A percentile compares a stretch with the other conserved stretches of the same genome.
These are phyloP conservation scores for Schrankia costaestrigalis DNA, from an alignment of 2,888 invertebrate genomes.

Conservation along the genomic window DNA sequence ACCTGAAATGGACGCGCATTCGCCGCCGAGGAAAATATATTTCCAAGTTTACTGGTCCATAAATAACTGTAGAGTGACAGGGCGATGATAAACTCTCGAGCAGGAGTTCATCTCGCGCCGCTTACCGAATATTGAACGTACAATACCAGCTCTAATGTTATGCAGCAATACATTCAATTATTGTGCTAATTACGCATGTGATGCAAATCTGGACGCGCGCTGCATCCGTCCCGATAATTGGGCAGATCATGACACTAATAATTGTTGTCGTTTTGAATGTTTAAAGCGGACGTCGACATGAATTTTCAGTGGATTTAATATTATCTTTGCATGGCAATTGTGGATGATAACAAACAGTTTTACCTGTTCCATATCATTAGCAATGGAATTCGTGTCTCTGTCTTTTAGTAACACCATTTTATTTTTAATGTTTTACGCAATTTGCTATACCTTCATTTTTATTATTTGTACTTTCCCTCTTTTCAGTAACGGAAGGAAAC, in stretches of 20 bases:
- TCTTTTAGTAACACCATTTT: too few species aligned
- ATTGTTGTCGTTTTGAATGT: slow-evolving; percentile 11
- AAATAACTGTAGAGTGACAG: slow-evolving; percentile 79
- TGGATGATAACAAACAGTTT: too few species aligned
- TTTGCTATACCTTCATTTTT: too few species aligned
- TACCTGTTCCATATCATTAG: too few species aligned
- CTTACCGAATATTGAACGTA: slow-evolving; percentile 72
- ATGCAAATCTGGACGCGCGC: slow-evolving; percentile 4
- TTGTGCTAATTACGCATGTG: slow-evolving; percentile 28
- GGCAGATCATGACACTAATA: slow-evolving; percentile 14
- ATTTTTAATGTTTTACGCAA: too few species aligned
- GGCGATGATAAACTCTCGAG: slow-evolving; percentile 74
- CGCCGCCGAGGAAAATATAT: slow-evolving; percentile 76
- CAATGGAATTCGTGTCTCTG: too few species aligned
- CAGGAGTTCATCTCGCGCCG: slow-evolving; percentile 71
- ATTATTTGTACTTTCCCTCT: too few species aligned
- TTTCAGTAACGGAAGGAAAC: too few species aligned
- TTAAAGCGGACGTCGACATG: too few species aligned
- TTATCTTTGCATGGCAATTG: too few species aligned
- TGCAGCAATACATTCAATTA: slow-evolving; percentile 39
- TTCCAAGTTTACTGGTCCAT: slow-evolving; percentile 79
- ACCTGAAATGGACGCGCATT: slow-evolving; percentile 77
- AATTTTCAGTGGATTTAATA: too few species aligned
- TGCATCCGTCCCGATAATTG: slow-evolving; percentile 13
- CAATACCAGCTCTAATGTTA: slow-evolving; percentile 47